Percentiles rank a stretch among this genome's conserved stretches.
Evolutionary conservation across 2,888 invertebrate genomes (phyloP).

Genomic region (Blera fallax): DNA sequence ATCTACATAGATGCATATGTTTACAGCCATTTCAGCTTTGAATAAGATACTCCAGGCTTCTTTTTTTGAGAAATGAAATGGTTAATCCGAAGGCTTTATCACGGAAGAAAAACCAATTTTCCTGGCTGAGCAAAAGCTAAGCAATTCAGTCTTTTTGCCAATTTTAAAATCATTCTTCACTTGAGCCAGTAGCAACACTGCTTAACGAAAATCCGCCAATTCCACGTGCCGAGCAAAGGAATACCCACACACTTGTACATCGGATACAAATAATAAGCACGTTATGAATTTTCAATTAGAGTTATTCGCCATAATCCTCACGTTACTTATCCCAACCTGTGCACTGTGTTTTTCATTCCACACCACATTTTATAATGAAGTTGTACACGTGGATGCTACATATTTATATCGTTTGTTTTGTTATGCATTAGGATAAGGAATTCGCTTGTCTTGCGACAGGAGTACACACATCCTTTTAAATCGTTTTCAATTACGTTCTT

Average conservation of each 20-base stretch:
- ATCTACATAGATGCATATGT: neutral
- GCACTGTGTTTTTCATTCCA: neutral
- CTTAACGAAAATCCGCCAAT: slow-evolving; percentile 3
- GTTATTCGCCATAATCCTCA: slow-evolving; percentile 22
- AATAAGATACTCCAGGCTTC: neutral
- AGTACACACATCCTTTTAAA: neutral
- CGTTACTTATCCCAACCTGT: slow-evolving; percentile 1
- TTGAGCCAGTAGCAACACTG: slow-evolving; percentile 9
- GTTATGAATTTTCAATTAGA: slow-evolving; percentile 53
- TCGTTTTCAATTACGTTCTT: neutral
- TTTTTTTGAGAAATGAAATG: neutral
- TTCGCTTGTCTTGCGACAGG: neutral
- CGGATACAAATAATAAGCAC: slow-evolving; percentile 1
- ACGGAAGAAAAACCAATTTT: neutral
- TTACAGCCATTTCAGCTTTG: neutral
- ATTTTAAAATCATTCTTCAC: neutral
- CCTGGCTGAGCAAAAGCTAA: neutral
- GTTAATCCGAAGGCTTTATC: neutral
- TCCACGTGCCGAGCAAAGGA: neutral
- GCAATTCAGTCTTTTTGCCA: neutral
- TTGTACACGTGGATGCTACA: neutral
- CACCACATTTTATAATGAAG: slow-evolving; percentile 4
- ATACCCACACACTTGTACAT: neutral
- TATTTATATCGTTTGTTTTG: neutral
- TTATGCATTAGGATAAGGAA: slow-evolving; percentile 38